A percentile compares a stretch with the other conserved stretches of the same genome.
phyloP scores from a whole-genome alignment of 2,888 invertebrate species.

The Noctua pronuba region DNA sequence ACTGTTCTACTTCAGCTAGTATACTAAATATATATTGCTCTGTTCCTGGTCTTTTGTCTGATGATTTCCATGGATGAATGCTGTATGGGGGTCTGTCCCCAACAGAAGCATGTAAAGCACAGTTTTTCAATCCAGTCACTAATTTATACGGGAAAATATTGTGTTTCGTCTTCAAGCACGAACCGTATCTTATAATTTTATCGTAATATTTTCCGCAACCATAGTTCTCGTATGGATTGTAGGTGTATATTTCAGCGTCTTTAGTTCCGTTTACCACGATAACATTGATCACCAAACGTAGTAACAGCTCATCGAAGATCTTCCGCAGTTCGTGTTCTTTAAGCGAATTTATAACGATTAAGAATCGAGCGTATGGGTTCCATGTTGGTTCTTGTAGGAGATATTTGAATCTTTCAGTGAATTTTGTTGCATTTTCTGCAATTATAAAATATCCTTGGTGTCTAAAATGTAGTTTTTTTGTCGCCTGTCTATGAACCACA shows the following conservation, averaged over 20 bases:
- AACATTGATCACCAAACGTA: slow-evolving; percentile 68
- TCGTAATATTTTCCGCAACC: slow-evolving; percentile 77
- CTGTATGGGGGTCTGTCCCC: slow-evolving; percentile 75
- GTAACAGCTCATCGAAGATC: slow-evolving; percentile 73
- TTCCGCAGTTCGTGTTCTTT: slow-evolving; percentile 44
- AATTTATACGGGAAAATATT: slow-evolving; percentile 71
- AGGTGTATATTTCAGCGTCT: slow-evolving; percentile 73
- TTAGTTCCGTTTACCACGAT: slow-evolving; percentile 71
- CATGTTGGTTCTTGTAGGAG: slow-evolving; percentile 70
- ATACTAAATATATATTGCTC: slow-evolving; percentile 49
- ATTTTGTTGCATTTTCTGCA: slow-evolving; percentile 55
- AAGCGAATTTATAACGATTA: slow-evolving; percentile 69
- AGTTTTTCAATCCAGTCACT: slow-evolving; percentile 71
- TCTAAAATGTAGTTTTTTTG: background rate
- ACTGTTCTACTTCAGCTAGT: slow-evolving; percentile 43
- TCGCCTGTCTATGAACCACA: slow-evolving; percentile 16
- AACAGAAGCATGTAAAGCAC: slow-evolving; percentile 70
- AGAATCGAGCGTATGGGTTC: slow-evolving; percentile 73
- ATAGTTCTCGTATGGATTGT: slow-evolving; percentile 78
- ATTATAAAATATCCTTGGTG: slow-evolving; percentile 70
- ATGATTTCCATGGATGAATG: slow-evolving; percentile 58
- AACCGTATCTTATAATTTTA: slow-evolving; percentile 72
- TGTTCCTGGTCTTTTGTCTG: slow-evolving; percentile 26
- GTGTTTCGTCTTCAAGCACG: slow-evolving; percentile 62
- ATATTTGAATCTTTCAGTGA: slow-evolving; percentile 55